Conservation (phyloP, 1,140 invertebrate genomes). For the Andricus grossulariae region DNA sequence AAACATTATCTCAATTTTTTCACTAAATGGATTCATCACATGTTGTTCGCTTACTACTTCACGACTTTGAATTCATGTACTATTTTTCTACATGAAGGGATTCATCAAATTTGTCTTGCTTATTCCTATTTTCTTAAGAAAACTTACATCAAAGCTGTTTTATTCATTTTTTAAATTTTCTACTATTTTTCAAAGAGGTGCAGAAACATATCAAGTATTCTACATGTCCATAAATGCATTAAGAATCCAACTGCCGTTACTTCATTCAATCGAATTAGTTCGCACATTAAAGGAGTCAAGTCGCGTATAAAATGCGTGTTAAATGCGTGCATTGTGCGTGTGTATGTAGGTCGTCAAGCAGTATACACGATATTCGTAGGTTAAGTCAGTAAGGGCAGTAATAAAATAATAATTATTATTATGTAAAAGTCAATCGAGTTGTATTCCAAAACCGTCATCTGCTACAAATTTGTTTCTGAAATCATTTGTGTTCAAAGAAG, state of each 20-base stretch:
- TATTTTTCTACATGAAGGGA: no score
- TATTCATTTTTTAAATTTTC: conserved; percentile 30
- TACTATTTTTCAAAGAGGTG: background rate
- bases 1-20: no score
- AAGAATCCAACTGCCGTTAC: conserved; percentile 63
- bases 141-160: no score
- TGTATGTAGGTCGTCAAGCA: conserved; percentile 58
- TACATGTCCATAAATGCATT: conserved; percentile 36
- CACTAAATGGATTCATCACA: no score
- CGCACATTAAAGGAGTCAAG: conserved; percentile 54
- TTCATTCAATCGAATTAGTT: conserved; percentile 55
- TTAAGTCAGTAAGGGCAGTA: background rate
- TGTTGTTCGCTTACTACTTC: no score
- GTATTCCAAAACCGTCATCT: background rate
- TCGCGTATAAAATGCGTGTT: conserved; percentile 44
- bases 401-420: background rate
- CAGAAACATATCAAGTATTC: background rate
- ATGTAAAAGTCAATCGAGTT: background rate
- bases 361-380: conserved; percentile 5
- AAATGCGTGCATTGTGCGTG: conserved; percentile 43
- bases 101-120: no score
- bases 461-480: background rate
- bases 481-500: background rate
- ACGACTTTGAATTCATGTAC: no score
- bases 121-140: no score